Evolutionary conservation across 2,888 invertebrate species (phyloP).

Genomic region (Erebia epiphron): DNA sequence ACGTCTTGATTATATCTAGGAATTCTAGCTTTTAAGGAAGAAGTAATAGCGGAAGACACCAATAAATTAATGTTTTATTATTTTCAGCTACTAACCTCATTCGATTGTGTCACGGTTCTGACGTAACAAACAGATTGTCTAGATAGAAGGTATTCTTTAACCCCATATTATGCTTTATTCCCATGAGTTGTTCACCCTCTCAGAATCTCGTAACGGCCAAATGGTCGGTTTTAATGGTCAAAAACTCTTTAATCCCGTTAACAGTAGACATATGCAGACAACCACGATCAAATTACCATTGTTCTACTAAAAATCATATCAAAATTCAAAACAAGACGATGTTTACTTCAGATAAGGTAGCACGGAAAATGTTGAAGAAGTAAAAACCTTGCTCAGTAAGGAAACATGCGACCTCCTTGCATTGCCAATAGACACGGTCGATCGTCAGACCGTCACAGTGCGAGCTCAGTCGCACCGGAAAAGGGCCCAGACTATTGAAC

Average conservation of each 20-base stretch:
- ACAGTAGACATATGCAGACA: too few relatives aligned
- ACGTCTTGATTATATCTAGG: slow-evolving; percentile 12
- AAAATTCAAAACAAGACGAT: too few relatives aligned
- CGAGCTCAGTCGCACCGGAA: slow-evolving; percentile 61
- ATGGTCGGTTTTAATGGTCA: too few relatives aligned
- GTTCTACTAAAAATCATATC: too few relatives aligned
- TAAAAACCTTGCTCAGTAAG: background rate
- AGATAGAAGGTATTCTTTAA: background rate
- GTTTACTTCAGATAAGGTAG: background rate
- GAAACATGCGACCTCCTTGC: slow-evolving; percentile 1
- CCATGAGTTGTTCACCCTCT: background rate
- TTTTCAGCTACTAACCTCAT: slow-evolving; percentile 5
- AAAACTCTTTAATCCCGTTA: too few relatives aligned
- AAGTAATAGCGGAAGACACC: slow-evolving; percentile 17
- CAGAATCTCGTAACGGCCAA: too few relatives aligned
- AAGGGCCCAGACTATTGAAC: slow-evolving; percentile 69
- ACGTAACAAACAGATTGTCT: background rate
- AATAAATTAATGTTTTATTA: slow-evolving; percentile 14
- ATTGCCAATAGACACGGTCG: slow-evolving; percentile 7
- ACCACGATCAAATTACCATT: too few relatives aligned
- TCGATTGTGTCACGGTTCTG: background rate
- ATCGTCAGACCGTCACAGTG: slow-evolving; percentile 34
- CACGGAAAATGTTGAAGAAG: background rate
- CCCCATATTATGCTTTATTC: background rate
- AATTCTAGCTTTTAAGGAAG: slow-evolving; percentile 13